Percentiles rank a stretch among this genome's conserved stretches.
phyloP scores from a whole-genome alignment of 2,797 vertebrate species.

The Fringilla coelebs region DNA sequence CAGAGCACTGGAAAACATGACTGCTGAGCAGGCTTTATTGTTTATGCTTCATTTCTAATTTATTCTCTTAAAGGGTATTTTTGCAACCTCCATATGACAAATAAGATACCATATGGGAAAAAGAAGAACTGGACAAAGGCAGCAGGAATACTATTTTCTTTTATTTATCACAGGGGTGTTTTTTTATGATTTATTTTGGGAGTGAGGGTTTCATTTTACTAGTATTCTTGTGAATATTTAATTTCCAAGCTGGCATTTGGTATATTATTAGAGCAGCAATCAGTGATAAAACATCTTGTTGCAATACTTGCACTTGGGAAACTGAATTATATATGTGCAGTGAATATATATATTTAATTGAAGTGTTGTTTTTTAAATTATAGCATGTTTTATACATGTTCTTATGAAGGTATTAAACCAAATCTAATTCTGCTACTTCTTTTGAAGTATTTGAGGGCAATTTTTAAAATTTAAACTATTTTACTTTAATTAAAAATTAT shows the following conservation, averaged over 20 bases:
- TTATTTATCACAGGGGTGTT: slow-evolving; percentile 16
- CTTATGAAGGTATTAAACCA: background rate
- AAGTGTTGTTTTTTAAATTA: background rate
- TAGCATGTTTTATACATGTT: background rate
- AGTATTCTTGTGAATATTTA: slow-evolving; percentile 36
- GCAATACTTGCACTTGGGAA: background rate
- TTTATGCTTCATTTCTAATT: slow-evolving; percentile 64
- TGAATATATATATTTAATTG: background rate
- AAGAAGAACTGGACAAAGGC: slow-evolving; percentile 47
- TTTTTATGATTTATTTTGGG: slow-evolving; percentile 25
- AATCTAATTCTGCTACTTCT: background rate
- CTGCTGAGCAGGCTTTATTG: slow-evolving; percentile 64
- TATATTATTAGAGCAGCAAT: background rate
- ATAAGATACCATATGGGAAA: slow-evolving; percentile 57
- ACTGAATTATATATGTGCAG: background rate
- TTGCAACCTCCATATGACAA: slow-evolving; percentile 56
- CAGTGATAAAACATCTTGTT: background rate
- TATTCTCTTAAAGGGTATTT: slow-evolving; percentile 50
- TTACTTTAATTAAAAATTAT: background rate
- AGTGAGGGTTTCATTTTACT: background rate
- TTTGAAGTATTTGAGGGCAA: background rate
- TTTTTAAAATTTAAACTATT: background rate
- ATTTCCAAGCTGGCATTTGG: slow-evolving; percentile 16
- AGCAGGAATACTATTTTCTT: slow-evolving; percentile 27
- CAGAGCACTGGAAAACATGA: slow-evolving; percentile 61